A percentile compares a stretch with the other conserved stretches of the same genome.
These are phyloP conservation scores for Strix uralensis DNA, from an alignment of 2,113 vertebrate species.

Conservation along the genomic window DNA sequence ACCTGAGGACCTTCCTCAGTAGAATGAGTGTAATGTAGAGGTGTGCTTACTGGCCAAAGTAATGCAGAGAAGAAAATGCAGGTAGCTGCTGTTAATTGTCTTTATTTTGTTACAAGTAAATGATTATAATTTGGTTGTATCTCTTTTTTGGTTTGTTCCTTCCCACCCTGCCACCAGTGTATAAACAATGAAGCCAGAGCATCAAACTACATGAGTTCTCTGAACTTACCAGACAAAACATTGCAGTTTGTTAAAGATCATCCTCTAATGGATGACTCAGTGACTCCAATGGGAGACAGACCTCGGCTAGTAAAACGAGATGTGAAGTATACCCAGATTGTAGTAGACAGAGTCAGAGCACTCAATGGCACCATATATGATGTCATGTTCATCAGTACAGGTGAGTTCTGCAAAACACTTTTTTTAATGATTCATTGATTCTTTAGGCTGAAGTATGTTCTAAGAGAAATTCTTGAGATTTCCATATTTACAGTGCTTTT, in stretches of 20 bases:
- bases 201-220: slow-evolving; percentile 86
- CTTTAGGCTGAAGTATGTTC: background rate
- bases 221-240: slow-evolving; percentile 92
- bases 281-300: slow-evolving; percentile 84
- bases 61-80: background rate
- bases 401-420: slow-evolving; percentile 62
- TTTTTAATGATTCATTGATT: background rate
- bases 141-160: background rate
- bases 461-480: background rate
- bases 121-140: background rate
- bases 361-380: slow-evolving; percentile 86
- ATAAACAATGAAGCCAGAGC: slow-evolving; percentile 83
- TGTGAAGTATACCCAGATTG: slow-evolving; percentile 94
- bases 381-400: slow-evolving; percentile 91
- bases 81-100: background rate
- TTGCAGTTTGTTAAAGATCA: slow-evolving; percentile 96
- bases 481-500: background rate
- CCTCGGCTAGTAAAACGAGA: slow-evolving; percentile 86
- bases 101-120: background rate
- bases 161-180: slow-evolving; percentile 70
- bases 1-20: background rate
- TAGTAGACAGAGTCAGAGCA: slow-evolving; percentile 85
- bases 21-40: background rate
- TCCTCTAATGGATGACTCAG: slow-evolving; percentile 92
- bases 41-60: background rate